phyloP scores from a whole-genome alignment of 2,797 vertebrate species.

The Sebastes flavidus region DNA sequence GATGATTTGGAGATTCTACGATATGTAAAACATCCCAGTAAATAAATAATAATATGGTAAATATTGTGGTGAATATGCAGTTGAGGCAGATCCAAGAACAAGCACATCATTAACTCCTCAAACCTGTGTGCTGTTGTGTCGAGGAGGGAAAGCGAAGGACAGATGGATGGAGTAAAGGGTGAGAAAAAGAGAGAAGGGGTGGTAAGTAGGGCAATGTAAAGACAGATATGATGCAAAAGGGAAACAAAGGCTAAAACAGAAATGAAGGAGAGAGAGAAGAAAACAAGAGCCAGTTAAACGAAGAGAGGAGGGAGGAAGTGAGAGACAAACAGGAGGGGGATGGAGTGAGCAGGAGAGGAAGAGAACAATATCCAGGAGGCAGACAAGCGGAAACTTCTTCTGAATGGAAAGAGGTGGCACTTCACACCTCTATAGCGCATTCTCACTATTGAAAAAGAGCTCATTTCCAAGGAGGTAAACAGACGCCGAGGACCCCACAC shows the following conservation, averaged over 20 bases:
- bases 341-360: neutral
- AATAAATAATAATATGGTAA: slow-evolving; percentile 61
- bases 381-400: slow-evolving; percentile 44
- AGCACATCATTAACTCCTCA: slow-evolving; percentile 42
- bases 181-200: neutral
- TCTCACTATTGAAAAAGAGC: slow-evolving; percentile 31
- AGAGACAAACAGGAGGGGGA: neutral
- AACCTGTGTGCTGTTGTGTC: slow-evolving; percentile 13
- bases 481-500: neutral
- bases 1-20: slow-evolving; percentile 42
- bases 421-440: slow-evolving; percentile 28
- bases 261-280: neutral
- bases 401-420: slow-evolving; percentile 41
- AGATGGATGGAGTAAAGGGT: neutral
- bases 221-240: neutral
- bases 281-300: slow-evolving; percentile 5
- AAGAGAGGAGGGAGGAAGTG: neutral
- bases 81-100: slow-evolving; percentile 31
- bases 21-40: slow-evolving; percentile 50
- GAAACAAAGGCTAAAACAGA: neutral
- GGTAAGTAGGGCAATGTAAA: neutral
- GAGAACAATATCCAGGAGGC: slow-evolving; percentile 28
- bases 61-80: slow-evolving; percentile 42
- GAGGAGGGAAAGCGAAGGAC: slow-evolving; percentile 19
- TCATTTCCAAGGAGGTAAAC: slow-evolving; percentile 23